A percentile compares a stretch with the other conserved stretches of the same genome.
Evolutionary conservation across 2,113 vertebrate species (phyloP).

Genomic region (Talpa occidentalis): DNA sequence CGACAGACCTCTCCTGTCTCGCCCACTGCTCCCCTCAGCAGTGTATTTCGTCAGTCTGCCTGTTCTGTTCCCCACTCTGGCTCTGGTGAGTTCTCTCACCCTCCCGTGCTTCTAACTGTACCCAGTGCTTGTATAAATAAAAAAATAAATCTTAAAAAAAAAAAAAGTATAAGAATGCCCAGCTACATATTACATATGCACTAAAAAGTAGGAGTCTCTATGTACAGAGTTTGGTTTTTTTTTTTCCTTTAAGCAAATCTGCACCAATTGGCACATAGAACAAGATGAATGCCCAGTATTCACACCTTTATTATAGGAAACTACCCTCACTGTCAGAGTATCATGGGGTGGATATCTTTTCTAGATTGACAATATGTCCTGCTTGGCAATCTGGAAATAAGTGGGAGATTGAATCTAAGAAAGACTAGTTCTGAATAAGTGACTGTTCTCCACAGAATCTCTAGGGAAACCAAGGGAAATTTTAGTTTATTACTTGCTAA

Average conservation of each 20-base stretch:
- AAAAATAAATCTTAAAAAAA: too few relatives aligned
- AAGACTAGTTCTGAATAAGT: background rate
- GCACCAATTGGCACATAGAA: background rate
- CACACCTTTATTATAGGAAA: too few relatives aligned
- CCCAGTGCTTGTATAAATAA: too few relatives aligned
- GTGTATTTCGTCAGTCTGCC: too few relatives aligned
- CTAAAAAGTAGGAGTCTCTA: background rate
- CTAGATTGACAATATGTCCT: background rate
- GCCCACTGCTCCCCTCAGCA: too few relatives aligned
- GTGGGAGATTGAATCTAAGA: background rate
- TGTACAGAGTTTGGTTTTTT: background rate
- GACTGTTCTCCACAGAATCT: background rate
- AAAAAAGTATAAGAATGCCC: too few relatives aligned
- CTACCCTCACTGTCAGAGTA: background rate
- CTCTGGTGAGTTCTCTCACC: too few relatives aligned
- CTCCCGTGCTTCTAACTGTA: too few relatives aligned
- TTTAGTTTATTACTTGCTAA: background rate
- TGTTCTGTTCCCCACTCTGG: too few relatives aligned
- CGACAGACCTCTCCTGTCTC: too few relatives aligned
- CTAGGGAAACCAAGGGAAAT: background rate
- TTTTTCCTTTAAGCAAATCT: background rate
- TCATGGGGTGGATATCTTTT: background rate
- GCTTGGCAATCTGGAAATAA: background rate
- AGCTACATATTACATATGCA: too few relatives aligned
- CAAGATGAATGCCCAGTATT: background rate